Evolutionary conservation across 2,113 vertebrate species (phyloP).

Genomic region (Syngnathoides biaculeatus): DNA sequence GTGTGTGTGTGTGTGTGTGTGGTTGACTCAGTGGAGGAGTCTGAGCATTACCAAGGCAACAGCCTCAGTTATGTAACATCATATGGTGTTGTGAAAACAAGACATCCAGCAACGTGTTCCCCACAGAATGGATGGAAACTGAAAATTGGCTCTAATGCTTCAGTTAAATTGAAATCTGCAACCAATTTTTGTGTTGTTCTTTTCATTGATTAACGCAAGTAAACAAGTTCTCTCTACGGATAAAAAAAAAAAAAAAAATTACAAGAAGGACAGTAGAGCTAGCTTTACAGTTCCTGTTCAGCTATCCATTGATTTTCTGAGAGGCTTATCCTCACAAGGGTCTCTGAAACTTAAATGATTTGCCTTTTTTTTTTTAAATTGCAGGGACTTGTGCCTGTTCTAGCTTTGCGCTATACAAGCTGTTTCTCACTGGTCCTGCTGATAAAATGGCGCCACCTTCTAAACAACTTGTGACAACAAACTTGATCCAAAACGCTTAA

Average conservation of each 20-base stretch:
- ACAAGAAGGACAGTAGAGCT: conserved; percentile 3
- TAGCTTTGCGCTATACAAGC: conserved; percentile 9
- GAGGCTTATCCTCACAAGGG: too few relatives aligned
- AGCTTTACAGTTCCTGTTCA: conserved; percentile 16
- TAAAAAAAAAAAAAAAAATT: conserved; percentile 22
- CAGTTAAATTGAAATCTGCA: conserved; percentile 4
- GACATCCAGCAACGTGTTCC: conserved; percentile 32
- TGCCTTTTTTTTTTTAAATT: conserved; percentile 13
- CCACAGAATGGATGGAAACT: background rate
- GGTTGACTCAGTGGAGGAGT: conserved; percentile 16
- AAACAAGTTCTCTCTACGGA: background rate
- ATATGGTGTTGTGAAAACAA: conserved; percentile 65
- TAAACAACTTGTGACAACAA: conserved; percentile 31
- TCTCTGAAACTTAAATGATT: too few relatives aligned
- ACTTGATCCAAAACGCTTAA: conserved; percentile 6
- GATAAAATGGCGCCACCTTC: conserved; percentile 32
- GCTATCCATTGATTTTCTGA: too few relatives aligned
- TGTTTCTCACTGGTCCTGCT: conserved; percentile 9
- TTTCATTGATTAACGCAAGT: background rate
- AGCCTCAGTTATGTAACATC: conserved; percentile 71
- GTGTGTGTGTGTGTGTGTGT: background rate
- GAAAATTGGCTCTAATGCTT: background rate
- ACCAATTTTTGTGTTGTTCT: background rate
- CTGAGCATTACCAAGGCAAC: conserved; percentile 57
- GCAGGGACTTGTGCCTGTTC: background rate